These are phyloP conservation scores for Chaetodon trifasciatus DNA, from an alignment of 2,797 vertebrate genomes.

Conservation along the genomic window DNA sequence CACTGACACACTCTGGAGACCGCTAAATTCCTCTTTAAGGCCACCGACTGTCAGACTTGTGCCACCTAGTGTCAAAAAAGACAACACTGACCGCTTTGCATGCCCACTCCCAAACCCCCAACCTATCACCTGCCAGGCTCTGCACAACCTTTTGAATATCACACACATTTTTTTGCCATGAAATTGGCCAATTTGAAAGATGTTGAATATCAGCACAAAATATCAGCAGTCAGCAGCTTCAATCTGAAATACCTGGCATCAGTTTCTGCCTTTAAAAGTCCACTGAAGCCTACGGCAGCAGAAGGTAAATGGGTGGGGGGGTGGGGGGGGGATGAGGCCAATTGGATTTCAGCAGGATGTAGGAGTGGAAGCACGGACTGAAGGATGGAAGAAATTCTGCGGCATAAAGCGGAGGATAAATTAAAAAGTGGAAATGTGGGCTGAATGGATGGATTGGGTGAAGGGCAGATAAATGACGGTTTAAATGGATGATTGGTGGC, in stretches of 20 bases:
- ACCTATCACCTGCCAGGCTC: background rate
- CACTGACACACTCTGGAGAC: background rate
- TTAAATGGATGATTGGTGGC: conserved; percentile 79
- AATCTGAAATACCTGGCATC: conserved; percentile 54
- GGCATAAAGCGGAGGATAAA: conserved; percentile 62
- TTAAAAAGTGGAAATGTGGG: conserved; percentile 72
- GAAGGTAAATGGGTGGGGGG: conserved; percentile 52
- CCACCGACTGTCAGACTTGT: background rate
- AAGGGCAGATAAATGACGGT: conserved; percentile 68
- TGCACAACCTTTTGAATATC: conserved; percentile 34
- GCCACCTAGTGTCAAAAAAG: background rate
- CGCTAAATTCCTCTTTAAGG: background rate
- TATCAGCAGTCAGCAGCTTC: conserved; percentile 67
- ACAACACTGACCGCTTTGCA: background rate
- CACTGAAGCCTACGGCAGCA: conserved; percentile 54
- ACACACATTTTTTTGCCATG: conserved; percentile 42
- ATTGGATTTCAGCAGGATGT: conserved; percentile 62
- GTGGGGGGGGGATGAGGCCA: conserved; percentile 33
- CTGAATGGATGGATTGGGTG: conserved; percentile 66
- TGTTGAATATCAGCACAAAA: conserved; percentile 64
- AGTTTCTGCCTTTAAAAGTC: conserved; percentile 58
- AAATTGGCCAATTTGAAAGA: conserved; percentile 66
- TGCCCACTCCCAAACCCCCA: background rate
- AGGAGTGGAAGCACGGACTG: conserved; percentile 43
- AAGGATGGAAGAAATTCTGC: conserved; percentile 61